phyloP scores from a whole-genome alignment of 1,140 invertebrate genomes.

The Euura saliciscinereae region DNA sequence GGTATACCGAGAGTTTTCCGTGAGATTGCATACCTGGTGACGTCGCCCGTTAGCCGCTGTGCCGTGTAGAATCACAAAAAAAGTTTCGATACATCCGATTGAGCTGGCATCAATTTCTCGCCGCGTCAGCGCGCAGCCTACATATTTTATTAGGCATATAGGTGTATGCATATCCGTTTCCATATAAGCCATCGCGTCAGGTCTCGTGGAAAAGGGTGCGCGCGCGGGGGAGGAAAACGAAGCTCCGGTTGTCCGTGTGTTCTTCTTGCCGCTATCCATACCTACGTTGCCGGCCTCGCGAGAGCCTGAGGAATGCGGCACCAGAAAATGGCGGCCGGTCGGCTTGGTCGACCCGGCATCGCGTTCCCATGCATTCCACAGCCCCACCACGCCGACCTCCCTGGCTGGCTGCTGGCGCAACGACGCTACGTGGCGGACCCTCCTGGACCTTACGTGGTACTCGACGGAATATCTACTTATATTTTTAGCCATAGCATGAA shows the following conservation, averaged over 20 bases:
- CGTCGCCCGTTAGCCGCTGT: too few species aligned
- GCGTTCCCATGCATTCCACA: constrained; percentile 60
- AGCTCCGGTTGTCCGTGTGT: constrained; percentile 1
- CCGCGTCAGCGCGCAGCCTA: too few species aligned
- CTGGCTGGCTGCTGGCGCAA: constrained; percentile 17
- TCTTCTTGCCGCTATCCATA: constrained; percentile 24
- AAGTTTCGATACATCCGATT: too few species aligned
- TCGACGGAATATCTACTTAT: constrained; percentile 6
- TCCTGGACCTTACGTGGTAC: constrained; percentile 11
- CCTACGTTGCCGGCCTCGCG: constrained; percentile 43
- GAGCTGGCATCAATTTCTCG: too few species aligned
- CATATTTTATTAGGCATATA: too few species aligned
- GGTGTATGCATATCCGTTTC: too few species aligned
- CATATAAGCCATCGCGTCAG: too few species aligned
- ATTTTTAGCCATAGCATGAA: constrained; percentile 8
- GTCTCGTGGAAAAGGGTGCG: constrained; percentile 20
- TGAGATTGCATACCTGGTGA: too few species aligned
- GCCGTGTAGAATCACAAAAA: too few species aligned
- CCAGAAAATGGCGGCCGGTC: constrained; percentile 60
- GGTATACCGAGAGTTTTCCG: too few species aligned
- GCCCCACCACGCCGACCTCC: constrained; percentile 39
- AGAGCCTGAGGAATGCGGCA: constrained; percentile 58
- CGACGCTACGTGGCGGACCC: neutral
- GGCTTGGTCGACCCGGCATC: constrained; percentile 47
- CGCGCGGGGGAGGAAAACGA: constrained; percentile 23